These are phyloP conservation scores for Bubalus kerabau DNA, from an alignment of 2,113 vertebrate genomes.

Conservation along the genomic window DNA sequence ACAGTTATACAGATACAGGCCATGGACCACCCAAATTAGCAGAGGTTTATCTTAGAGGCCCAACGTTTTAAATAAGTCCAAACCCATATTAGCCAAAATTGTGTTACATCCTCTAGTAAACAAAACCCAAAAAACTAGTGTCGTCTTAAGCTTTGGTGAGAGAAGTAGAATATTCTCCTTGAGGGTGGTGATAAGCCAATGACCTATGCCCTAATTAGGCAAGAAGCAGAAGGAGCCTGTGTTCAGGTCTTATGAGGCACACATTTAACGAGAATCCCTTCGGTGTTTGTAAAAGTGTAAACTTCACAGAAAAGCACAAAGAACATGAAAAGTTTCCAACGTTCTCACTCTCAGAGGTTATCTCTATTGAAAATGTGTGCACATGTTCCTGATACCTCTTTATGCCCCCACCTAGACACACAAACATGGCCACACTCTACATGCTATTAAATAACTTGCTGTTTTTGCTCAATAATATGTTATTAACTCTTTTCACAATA, in stretches of 20 bases:
- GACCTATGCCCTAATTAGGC: neutral
- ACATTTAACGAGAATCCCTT: neutral
- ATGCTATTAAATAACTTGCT: neutral
- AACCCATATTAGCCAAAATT: neutral
- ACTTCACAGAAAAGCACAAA: neutral
- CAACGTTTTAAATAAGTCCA: neutral
- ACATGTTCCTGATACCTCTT: neutral
- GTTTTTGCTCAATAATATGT: neutral
- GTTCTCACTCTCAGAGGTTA: neutral
- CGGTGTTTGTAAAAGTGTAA: neutral
- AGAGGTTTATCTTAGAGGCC: neutral
- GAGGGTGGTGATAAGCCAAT: neutral
- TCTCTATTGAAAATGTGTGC: neutral
- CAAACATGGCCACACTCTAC: neutral
- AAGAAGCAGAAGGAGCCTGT: neutral
- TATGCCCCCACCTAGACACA: neutral
- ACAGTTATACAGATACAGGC: neutral
- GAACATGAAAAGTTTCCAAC: neutral
- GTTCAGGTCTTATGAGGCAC: neutral
- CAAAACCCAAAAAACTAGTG: neutral
- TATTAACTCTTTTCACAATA: neutral
- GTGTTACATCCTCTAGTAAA: neutral
- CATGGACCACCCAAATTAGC: neutral
- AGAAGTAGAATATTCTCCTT: neutral
- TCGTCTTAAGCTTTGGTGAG: neutral